phyloP scores from a whole-genome alignment of 2,888 invertebrate genomes.

The Caradrina kadenii region DNA sequence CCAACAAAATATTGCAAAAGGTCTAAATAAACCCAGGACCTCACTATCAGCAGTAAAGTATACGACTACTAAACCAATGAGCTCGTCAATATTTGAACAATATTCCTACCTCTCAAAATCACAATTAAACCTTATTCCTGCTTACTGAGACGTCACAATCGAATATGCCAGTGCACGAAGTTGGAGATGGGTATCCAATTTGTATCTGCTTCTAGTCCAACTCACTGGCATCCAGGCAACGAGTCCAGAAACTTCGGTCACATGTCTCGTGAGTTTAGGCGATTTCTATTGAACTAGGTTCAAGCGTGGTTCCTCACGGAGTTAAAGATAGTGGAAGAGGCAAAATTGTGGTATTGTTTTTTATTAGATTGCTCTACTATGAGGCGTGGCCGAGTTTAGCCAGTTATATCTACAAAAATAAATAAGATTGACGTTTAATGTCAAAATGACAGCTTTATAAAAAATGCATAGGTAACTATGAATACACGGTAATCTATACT shows the following conservation, averaged over 20 bases:
- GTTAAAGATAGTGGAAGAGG: constrained; percentile 51
- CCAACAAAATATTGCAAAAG: too few species aligned
- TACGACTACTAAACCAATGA: too few species aligned
- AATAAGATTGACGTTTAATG: too few species aligned
- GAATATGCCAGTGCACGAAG: constrained; percentile 49
- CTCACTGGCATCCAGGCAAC: constrained; percentile 75
- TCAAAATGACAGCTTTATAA: too few species aligned
- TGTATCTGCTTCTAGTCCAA: constrained; percentile 69
- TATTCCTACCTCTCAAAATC: neutral
- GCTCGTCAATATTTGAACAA: too few species aligned
- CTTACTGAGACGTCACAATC: constrained; percentile 36
- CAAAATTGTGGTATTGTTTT: neutral
- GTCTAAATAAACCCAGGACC: neutral
- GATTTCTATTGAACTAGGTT: constrained; percentile 77
- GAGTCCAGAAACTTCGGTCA: constrained; percentile 78
- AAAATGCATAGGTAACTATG: too few species aligned
- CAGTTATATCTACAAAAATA: too few species aligned
- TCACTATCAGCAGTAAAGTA: neutral
- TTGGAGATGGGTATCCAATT: constrained; percentile 69
- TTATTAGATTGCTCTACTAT: too few species aligned
- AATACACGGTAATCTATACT: too few species aligned
- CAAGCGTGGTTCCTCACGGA: constrained; percentile 49
- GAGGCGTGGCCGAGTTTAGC: too few species aligned
- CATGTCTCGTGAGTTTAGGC: constrained; percentile 81
- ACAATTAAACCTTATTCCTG: constrained; percentile 12